Base-by-base conservation (phyloP, 2,888 invertebrate genomes). In the Ichneumoninae sp. region DNA sequence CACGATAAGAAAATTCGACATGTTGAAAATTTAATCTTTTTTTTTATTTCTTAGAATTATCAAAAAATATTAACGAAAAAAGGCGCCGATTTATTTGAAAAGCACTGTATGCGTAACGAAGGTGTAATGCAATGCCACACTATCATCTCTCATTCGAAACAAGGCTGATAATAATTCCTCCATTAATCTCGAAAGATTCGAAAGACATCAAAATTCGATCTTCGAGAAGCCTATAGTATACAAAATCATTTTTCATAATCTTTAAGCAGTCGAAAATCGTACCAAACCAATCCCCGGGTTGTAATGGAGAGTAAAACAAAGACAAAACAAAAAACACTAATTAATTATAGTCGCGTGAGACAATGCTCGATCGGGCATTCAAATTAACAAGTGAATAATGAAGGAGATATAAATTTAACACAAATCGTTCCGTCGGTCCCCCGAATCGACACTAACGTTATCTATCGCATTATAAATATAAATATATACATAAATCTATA, bases 341-440 rank as follows among this genome's bases (percentile, higher is more conserved):
- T 70, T 76, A 71, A 76, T 71, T 70, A 54, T 76, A 76, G 75
- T 66, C 69, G 65, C 63, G 70, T n/a, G 60, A 54, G 65, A 76
- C 76, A 81, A 70, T 82, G 81, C 76, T 76, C 63, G 81, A 33
- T 76, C 36, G 69, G 75, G 54, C 79, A 44, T 69, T 79, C 68
- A 65, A 57, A 75, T 80, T 74, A 57, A 30, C 44, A 80, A 36
- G 60, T 66, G 19, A 36, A 57, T 63, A 70, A 71, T 60, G 33
- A 30, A 60, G 10, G 40, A 19, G 36, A 82, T n/a, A n/a, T 30
- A 69, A 78, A 78, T 60, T 47, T n/a, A 30, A 66, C 26, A 40
- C 6, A 75, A 70, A 26, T 63, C 44, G 73, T 44, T 73, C 60
- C 26, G 66, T 73, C 44, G 60, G 1, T 47, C 36, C 40, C 57